A percentile compares a stretch with the other conserved stretches of the same genome.
Conservation (phyloP, 2,797 vertebrate genomes). For the Halcyon chelicuti region DNA sequence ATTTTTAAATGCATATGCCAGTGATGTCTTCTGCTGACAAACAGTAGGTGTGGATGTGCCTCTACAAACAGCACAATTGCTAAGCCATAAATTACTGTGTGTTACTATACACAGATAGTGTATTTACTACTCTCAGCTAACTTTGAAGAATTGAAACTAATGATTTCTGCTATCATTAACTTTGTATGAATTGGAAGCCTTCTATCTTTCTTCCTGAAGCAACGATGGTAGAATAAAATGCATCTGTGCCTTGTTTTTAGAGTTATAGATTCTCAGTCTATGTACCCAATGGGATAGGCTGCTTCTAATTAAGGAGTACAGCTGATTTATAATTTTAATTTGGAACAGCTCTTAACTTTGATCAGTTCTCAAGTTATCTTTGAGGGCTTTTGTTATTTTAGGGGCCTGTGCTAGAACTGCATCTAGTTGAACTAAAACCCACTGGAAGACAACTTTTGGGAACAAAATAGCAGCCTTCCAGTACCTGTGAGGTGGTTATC, state of each 20-base stretch:
- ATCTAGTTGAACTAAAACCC: not conserved
- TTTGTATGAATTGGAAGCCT: not conserved
- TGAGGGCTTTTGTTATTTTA: not conserved
- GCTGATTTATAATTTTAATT: not conserved
- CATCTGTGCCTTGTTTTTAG: not conserved
- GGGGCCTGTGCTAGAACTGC: not conserved
- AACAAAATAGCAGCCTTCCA: not conserved
- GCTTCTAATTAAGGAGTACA: conserved; percentile 17
- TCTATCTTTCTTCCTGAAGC: not conserved
- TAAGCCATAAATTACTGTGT: not conserved
- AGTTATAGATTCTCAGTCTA: not conserved
- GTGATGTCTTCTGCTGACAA: not conserved
- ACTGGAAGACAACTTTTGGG: not conserved
- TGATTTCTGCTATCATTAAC: not conserved
- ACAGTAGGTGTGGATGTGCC: not conserved
- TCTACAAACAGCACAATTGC: not conserved
- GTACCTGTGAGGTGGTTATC: not conserved
- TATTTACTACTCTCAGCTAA: not conserved
- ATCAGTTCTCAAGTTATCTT: not conserved
- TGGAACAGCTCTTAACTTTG: not conserved
- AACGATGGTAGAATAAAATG: not conserved
- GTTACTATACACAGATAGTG: not conserved
- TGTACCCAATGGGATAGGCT: not conserved
- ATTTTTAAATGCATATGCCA: not conserved
- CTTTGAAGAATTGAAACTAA: not conserved